Evolutionary conservation across 2,888 invertebrate genomes (phyloP), one percentile per base, ranked within the genome.

Genomic region (Idaea aversata): DNA sequence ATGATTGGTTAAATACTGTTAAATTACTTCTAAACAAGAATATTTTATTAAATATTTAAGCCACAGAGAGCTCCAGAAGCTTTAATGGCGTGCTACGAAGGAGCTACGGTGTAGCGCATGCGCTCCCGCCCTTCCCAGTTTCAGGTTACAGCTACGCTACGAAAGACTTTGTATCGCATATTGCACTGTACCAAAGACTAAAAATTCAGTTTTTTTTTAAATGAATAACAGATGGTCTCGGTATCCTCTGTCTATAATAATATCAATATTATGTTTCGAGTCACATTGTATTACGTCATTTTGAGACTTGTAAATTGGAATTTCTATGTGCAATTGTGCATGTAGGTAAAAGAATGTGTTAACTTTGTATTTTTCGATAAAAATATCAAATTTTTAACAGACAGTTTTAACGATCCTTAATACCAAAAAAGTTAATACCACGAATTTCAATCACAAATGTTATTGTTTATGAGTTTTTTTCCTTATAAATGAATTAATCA

Each of bases 401-500:
- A 10, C 47, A 47, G 47, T 47, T 47, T 47, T 47, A 47, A 6
- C 47, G 47, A 47, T 71, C 61, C 60, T 66, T 16, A 36, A 7
- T 25, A 15, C 60, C 60, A 60, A 6, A 60, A 60, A 60, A 10
- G 47, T 47, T 47, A 47, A 47, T 47, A 13, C 47, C 47, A 47
- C 47, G 47, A 47, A 47, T 47, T 47, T 13, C 7, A 47, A 47
- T 47, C 47, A 47, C 47, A 47, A 13, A 13, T 10, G 47, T 47
- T 10, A 47, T 47, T 47, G 47, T 47, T 47, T 13, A 13, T 47
- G 13, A 10, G 47, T 47, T 59, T 61, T 10, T 61, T 61, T 61
- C 47, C 67, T 62, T 59, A 59, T 58, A 38, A 63, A 65, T 69
- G 34, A 70, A 75, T 77, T 73, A 75, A 76, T 80, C 71, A 75